These are phyloP conservation scores for Bellardia pandia DNA, from an alignment of 2,888 invertebrate genomes.

Conservation along the genomic window DNA sequence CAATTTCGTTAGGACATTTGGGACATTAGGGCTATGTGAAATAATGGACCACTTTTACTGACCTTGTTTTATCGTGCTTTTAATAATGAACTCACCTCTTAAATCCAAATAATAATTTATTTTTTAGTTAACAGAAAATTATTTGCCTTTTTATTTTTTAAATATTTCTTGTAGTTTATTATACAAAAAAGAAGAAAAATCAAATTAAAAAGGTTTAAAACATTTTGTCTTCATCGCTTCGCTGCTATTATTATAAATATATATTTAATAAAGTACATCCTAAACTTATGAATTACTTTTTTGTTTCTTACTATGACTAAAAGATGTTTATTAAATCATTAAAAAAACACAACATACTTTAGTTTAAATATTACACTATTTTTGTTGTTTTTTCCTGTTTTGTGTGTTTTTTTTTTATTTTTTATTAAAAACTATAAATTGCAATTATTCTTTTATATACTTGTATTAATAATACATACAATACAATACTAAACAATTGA, in stretches of 20 bases:
- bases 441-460: conserved; percentile 44
- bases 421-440: conserved; percentile 67
- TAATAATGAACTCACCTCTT: too few species aligned
- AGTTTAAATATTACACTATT: conserved; percentile 57
- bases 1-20: too few species aligned
- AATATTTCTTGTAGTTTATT: conserved; percentile 21
- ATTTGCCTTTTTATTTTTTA: conserved; percentile 35
- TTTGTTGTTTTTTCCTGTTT: conserved; percentile 13
- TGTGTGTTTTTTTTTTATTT: too few species aligned
- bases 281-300: conserved; percentile 71
- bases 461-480: conserved; percentile 43
- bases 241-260: conserved; percentile 61
- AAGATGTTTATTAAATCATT: conserved; percentile 37
- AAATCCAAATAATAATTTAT: background rate
- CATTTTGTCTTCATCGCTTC: conserved; percentile 70
- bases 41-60: too few species aligned
- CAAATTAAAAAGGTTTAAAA: conserved; percentile 44
- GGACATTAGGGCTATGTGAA: too few species aligned
- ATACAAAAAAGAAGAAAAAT: conserved; percentile 50
- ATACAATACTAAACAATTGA: conserved; percentile 43
- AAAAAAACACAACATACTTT: conserved; percentile 66
- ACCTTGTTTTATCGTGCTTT: too few species aligned
- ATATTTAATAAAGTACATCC: conserved; percentile 67
- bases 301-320: conserved; percentile 57
- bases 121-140: conserved; percentile 27